Conservation (phyloP, 1,140 invertebrate species). For the Zophobas morio region DNA sequence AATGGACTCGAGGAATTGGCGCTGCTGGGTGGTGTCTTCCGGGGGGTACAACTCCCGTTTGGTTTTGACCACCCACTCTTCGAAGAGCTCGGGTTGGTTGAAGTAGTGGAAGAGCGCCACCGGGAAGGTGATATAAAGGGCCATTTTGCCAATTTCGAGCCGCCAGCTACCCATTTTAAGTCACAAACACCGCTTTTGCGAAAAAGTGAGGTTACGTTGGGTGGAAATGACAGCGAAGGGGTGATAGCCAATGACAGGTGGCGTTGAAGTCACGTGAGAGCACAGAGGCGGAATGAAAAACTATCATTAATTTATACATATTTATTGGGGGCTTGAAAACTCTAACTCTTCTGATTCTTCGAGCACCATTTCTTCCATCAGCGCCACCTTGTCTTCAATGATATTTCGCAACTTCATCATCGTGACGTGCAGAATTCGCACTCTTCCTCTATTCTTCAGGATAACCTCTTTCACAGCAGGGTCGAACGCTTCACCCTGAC, state of each 20-base stretch:
- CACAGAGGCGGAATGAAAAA: too few relatives aligned
- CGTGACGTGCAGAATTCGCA: background rate
- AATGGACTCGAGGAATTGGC: conserved; percentile 74
- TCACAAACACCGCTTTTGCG: background rate
- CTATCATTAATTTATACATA: too few relatives aligned
- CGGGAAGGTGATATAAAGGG: conserved; percentile 88
- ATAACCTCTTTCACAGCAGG: background rate
- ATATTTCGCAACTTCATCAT: background rate
- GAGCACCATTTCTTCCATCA: background rate
- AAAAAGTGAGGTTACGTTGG: conserved; percentile 1
- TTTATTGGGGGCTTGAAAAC: too few relatives aligned
- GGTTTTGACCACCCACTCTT: conserved; percentile 82
- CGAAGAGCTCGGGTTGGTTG: conserved; percentile 87
- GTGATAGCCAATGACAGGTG: too few relatives aligned
- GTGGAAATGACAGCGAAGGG: too few relatives aligned
- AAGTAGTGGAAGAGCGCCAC: conserved; percentile 88
- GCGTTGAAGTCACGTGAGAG: too few relatives aligned
- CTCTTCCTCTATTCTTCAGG: conserved; percentile 1
- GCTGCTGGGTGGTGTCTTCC: conserved; percentile 72
- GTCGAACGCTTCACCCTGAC: background rate
- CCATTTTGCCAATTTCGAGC: conserved; percentile 86
- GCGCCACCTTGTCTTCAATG: background rate
- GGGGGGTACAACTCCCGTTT: conserved; percentile 81
- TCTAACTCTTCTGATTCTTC: too few relatives aligned
- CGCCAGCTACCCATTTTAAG: conserved; percentile 82